Evolutionary conservation across 2,888 invertebrate species (phyloP), one percentile per base, ranked within the genome.

Genomic region (Eucriotettix oculatus): DNA sequence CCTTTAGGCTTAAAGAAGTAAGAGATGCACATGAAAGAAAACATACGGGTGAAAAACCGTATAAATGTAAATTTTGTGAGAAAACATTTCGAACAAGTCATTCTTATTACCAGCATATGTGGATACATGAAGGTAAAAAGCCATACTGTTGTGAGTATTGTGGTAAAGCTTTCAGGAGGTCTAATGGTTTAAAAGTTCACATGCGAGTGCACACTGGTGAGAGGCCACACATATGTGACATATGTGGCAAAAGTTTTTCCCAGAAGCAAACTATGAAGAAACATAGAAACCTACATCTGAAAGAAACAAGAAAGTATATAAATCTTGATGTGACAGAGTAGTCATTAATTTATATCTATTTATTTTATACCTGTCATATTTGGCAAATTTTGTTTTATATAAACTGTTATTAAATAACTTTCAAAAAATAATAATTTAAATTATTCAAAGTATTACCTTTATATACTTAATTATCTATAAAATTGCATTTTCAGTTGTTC

Each of bases 111-210:
- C 82, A 83, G 60, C 83, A 83, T 67, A 78, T 82, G 70, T 73
- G 82, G 64, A 83, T 83, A 65, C 82, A 83, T 69, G 80, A 81
- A 54, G 64, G 63, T 11, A 64, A 64, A 53, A 64, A 63, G 48
- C 75, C 82, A 60, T 83, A 83, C 65, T 82, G 79, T 56, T 83
- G 83, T 66, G 78, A 80, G 61, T 80, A 81, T 62, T 83, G 83
- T 63, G 78, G 79, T 9, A 82, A 82, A 68, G 72, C 82, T 7
- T 83, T 83, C 66, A 81, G 82, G 66, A 75, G 83, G 42, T 82
- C 83, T 0, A 82, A 82, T 68, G 82, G 82, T 2, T 67, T 83
- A 12, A 83, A 82, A 66, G 82, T 82, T 67, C 79, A 79, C 64
- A 77, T 79, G 61, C 75, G 82, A 60, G 82, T 82, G 62, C 82